These are phyloP conservation scores for Nibea coibor DNA, from an alignment of 2,113 vertebrate genomes.

Conservation along the genomic window DNA sequence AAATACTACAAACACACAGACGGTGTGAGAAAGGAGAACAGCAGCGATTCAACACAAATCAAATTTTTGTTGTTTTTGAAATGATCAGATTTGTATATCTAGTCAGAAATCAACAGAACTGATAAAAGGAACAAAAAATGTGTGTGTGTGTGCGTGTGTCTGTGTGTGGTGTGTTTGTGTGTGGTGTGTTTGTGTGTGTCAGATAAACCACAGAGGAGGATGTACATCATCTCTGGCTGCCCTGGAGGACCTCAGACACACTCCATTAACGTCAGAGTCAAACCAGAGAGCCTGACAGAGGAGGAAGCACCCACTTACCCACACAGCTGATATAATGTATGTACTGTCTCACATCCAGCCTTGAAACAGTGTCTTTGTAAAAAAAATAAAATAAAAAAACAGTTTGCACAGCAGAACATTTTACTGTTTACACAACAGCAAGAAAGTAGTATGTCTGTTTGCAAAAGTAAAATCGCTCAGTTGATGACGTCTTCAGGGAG, in stretches of 20 bases:
- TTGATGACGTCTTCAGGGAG: no score
- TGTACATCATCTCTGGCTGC: slow-evolving; percentile 49
- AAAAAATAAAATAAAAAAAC: no score
- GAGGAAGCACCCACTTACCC: slow-evolving; percentile 42
- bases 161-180: slow-evolving; percentile 22
- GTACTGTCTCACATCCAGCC: background rate
- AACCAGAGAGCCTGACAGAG: slow-evolving; percentile 36
- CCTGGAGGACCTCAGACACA: slow-evolving; percentile 65
- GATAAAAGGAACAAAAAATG: background rate
- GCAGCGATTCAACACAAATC: background rate
- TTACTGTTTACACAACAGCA: background rate
- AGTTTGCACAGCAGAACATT: background rate
- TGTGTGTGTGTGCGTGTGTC: slow-evolving; percentile 17
- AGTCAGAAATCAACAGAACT: background rate
- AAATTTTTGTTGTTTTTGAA: background rate
- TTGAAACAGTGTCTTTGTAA: background rate
- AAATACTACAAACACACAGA: no score
- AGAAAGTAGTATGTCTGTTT: background rate
- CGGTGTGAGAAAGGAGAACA: background rate
- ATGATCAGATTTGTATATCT: background rate
- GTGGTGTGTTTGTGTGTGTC: slow-evolving; percentile 17
- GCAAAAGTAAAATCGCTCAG: background rate
- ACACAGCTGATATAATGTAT: background rate
- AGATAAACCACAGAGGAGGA: slow-evolving; percentile 28
- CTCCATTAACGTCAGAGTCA: slow-evolving; percentile 63